Evolutionary conservation across 2,797 vertebrate species (phyloP).

Genomic region (Falco naumanni): DNA sequence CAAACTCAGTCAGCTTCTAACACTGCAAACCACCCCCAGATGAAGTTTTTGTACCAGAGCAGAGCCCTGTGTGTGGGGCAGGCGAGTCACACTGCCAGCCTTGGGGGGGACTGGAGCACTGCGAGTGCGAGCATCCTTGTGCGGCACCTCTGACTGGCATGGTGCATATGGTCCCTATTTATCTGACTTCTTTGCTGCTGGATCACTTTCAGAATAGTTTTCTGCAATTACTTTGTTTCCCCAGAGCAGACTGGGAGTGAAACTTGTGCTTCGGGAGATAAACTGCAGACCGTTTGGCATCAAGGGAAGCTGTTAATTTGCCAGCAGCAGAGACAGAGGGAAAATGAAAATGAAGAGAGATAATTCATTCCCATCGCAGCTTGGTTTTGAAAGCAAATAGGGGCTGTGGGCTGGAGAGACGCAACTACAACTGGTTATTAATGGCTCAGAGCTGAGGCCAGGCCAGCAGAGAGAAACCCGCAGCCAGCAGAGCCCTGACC

Average conservation of each 20-base stretch:
- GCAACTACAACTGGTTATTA: not conserved
- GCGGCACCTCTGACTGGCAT: not conserved
- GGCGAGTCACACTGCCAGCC: accelerated
- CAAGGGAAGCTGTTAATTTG: constrained; percentile 31
- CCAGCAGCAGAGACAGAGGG: constrained; percentile 20
- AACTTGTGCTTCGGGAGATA: not conserved
- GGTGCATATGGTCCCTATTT: constrained; percentile 14
- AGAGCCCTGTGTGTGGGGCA: not conserved
- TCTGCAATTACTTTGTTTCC: constrained; percentile 32
- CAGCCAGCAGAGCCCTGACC: not conserved
- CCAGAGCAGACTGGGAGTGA: not conserved
- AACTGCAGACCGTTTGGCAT: constrained; percentile 42
- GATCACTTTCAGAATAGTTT: constrained; percentile 24
- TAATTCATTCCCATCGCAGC: not conserved
- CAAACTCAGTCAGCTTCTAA: not conserved
- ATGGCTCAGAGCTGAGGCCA: not conserved
- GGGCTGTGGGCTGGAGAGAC: not conserved
- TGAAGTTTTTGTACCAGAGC: not conserved
- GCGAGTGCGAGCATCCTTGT: not conserved
- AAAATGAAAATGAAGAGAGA: constrained; percentile 24
- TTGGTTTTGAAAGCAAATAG: not conserved
- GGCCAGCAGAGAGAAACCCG: not conserved
- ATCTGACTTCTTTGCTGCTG: constrained; percentile 3
- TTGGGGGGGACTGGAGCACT: not conserved
- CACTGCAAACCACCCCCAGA: not conserved